A percentile compares a stretch with the other conserved stretches of the same genome.
phyloP scores from a whole-genome alignment of 2,888 invertebrate species.

The Octodonta nipae region DNA sequence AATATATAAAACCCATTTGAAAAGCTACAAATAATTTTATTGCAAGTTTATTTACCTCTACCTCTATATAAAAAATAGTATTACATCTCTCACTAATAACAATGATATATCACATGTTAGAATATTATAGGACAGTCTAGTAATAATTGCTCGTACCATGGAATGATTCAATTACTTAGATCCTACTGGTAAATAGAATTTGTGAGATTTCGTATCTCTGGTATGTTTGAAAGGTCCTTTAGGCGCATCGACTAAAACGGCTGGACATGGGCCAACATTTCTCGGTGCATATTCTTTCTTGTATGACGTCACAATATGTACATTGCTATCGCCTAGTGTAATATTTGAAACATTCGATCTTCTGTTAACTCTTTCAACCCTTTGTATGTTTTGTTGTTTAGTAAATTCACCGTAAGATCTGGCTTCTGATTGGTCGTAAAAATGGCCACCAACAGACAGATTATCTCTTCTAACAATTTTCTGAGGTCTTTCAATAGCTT shows the following conservation, averaged over 20 bases:
- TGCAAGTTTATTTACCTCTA: no score
- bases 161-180: no score
- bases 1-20: no score
- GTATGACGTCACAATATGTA: constrained; percentile 52
- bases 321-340: constrained; percentile 52
- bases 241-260: constrained; percentile 60
- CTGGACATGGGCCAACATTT: constrained; percentile 65
- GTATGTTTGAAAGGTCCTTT: constrained; percentile 71
- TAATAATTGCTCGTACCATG: no score
- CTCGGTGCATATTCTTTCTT: constrained; percentile 63
- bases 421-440: constrained; percentile 60
- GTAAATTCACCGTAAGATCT: constrained; percentile 57
- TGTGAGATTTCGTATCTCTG: constrained; percentile 71
- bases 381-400: constrained; percentile 37
- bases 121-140: no score
- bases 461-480: constrained; percentile 51
- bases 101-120: no score
- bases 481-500: constrained; percentile 46
- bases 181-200: constrained; percentile 67
- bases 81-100: no score
- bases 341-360: constrained; percentile 63
- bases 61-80: no score
- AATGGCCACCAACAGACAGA: constrained; percentile 56
- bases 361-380: constrained; percentile 46
- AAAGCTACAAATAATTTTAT: no score